Evolutionary conservation across 2,113 vertebrate genomes (phyloP), one percentile per base, ranked within the genome.

Genomic region (Blennius ocellaris): DNA sequence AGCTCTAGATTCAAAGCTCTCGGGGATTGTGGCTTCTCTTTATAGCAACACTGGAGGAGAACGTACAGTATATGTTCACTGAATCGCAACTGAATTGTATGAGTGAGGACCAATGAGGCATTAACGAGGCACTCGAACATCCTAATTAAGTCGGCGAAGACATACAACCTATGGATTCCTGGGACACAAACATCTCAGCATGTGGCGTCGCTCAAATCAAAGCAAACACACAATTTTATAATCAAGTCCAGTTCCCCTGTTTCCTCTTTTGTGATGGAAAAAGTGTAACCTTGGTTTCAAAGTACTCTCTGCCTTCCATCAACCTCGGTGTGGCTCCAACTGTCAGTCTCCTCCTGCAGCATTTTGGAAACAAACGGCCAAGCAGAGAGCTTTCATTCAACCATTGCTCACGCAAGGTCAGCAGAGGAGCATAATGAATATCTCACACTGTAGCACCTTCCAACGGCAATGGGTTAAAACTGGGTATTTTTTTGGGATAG

Each of bases 21-120:
- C 8, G 50, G 84, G 88, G 73, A 81, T 54, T 69, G 76, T 60
- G 62, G 78, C 62, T 82, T 83, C 89, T 78, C 87, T 82, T 88
- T 86, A 86, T 86, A 89, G 89, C 62, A 80, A 74, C 83, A 83
- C 66, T 65, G 64, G 43, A 81, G 66, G 63, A 89, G 76, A 75
- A 76, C 54, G 73, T 83, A 69, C 62, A 79, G 63, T 77, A 62
- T 59, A 77, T 54, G 70, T 69, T 83, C 85, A 87, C 58, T 88
- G 81, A 90, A 65, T 83, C 68, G 53, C 60, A 83, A 58, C 78
- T 41, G 59, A 85, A 85, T 65, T 69, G 69, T 69, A 16, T 55
- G 56, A 90, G 80, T 67, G 71, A 69, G 63, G 66, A 66, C 82
- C 87, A 88, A 83, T 76, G 82, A 86, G 73, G 79, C 84, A 61